Percentiles rank a stretch among this genome's conserved stretches.
Evolutionary conservation across 2,113 vertebrate species (phyloP).

Genomic region (Monopterus albus): DNA sequence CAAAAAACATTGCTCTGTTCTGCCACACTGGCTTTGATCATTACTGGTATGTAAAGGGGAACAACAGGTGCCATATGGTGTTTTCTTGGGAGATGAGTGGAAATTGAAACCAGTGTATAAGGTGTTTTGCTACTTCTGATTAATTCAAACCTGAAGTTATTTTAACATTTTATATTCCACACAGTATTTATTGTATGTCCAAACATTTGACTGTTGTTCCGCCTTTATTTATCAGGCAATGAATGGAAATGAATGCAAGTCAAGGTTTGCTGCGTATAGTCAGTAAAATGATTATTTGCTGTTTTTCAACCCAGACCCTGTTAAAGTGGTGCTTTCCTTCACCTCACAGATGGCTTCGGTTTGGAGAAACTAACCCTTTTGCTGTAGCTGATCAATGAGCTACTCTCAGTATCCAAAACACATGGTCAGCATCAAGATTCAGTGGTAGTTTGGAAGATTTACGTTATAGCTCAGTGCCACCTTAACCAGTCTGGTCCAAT

Average conservation of each 20-base stretch:
- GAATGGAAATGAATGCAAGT: slow-evolving; percentile 14
- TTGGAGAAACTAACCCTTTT: background rate
- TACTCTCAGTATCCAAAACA: no score
- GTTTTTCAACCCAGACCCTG: slow-evolving; percentile 16
- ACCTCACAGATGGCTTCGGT: background rate
- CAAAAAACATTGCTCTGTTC: no score
- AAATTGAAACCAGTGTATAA: no score
- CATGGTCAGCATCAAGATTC: no score
- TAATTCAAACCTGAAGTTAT: background rate
- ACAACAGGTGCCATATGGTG: background rate
- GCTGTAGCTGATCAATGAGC: background rate
- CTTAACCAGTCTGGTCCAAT: no score
- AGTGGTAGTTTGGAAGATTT: no score
- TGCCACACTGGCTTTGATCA: background rate
- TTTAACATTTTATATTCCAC: background rate
- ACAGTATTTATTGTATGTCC: background rate
- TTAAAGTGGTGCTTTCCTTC: background rate
- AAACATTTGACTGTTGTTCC: slow-evolving; percentile 39
- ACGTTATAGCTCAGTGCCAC: no score
- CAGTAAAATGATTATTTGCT: background rate
- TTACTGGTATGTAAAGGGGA: slow-evolving; percentile 35
- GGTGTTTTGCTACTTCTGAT: no score
- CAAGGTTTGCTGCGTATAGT: background rate
- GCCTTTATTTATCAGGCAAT: slow-evolving; percentile 35
- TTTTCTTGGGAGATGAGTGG: background rate